These are phyloP conservation scores for Acrobasis repandana DNA, from an alignment of 2,888 invertebrate genomes.

Conservation along the genomic window DNA sequence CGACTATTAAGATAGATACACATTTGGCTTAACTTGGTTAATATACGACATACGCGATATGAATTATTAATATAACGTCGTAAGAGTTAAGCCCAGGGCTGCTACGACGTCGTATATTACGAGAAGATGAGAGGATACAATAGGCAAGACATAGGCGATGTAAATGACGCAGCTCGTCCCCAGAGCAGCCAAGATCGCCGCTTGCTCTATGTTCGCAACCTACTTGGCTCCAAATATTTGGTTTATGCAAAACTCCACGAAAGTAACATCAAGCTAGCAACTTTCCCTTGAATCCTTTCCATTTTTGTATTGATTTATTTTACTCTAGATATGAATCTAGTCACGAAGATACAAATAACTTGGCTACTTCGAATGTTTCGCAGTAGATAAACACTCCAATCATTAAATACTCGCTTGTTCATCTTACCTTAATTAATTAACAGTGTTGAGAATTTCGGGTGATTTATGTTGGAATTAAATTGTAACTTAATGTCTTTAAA, in stretches of 20 bases:
- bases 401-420: slow-evolving; percentile 4
- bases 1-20: slow-evolving; percentile 9
- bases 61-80: slow-evolving; percentile 38
- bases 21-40: slow-evolving; percentile 21
- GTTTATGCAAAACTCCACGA: slow-evolving; percentile 56
- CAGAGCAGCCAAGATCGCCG: slow-evolving; percentile 40
- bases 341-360: background rate
- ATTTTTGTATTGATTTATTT: slow-evolving; percentile 30
- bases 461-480: background rate
- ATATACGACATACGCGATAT: slow-evolving; percentile 30
- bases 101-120: slow-evolving; percentile 33
- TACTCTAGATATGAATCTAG: slow-evolving; percentile 8
- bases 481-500: too few species aligned
- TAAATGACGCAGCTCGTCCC: slow-evolving; percentile 51
- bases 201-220: slow-evolving; percentile 56
- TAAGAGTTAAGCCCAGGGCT: slow-evolving; percentile 35
- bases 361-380: slow-evolving; percentile 8
- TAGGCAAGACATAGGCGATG: slow-evolving; percentile 48
- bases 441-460: background rate
- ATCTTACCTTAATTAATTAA: slow-evolving; percentile 15
- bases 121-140: slow-evolving; percentile 38
- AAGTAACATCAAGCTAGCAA: slow-evolving; percentile 41
- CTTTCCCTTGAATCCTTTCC: slow-evolving; percentile 40
- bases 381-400: background rate
- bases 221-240: slow-evolving; percentile 60